Conservation (phyloP, 2,888 invertebrate species). For the Eurytoma californica region DNA sequence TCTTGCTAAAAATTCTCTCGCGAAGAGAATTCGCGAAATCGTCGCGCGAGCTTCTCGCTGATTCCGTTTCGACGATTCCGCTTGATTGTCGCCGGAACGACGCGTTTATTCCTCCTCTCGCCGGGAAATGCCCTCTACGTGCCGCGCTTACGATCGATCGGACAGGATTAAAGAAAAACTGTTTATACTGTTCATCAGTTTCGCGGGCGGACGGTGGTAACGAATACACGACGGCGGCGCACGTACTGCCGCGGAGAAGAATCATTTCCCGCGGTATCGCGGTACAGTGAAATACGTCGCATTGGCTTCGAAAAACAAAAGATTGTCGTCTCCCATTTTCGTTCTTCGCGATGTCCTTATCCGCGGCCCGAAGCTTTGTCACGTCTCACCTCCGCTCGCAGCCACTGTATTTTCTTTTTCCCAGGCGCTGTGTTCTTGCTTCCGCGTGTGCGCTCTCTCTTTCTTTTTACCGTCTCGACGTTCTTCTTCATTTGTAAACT, state of each 20-base stretch:
- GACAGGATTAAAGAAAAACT: neutral
- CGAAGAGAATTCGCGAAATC: constrained; percentile 28
- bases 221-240: neutral
- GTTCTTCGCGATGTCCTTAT: neutral
- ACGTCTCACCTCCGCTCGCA: constrained; percentile 26
- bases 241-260: constrained; percentile 1
- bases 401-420: neutral
- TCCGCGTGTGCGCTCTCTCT: too few relatives aligned
- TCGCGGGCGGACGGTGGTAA: neutral
- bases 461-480: neutral
- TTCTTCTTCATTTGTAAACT: too few relatives aligned
- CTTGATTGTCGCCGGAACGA: neutral
- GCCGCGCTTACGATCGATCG: neutral
- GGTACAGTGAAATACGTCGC: neutral
- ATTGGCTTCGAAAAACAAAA: constrained; percentile 25
- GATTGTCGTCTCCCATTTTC: constrained; percentile 14
- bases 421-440: too few relatives aligned
- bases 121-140: too few relatives aligned
- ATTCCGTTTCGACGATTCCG: constrained; percentile 20
- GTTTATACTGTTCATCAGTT: neutral
- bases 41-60: neutral
- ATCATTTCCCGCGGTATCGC: neutral
- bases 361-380: constrained; percentile 30
- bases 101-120: too few relatives aligned
- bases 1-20: constrained; percentile 23